These are phyloP conservation scores for Phrynosoma blainvillii DNA, from an alignment of 2,113 vertebrate genomes.

Conservation along the genomic window DNA sequence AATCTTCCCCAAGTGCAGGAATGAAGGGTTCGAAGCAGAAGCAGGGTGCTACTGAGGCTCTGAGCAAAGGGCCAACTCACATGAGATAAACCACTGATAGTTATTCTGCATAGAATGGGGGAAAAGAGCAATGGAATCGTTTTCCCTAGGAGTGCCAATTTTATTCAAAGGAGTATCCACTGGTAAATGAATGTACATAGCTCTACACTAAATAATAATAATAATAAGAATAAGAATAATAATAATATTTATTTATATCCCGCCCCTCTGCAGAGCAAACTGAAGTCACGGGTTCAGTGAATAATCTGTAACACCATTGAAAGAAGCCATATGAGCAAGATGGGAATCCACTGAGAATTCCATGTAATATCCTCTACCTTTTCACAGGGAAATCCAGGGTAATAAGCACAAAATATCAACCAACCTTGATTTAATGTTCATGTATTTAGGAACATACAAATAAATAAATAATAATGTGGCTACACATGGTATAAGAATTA, in stretches of 20 bases:
- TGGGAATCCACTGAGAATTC: neutral
- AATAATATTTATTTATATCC: no score
- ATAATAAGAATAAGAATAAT: no score
- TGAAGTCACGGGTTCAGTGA: neutral
- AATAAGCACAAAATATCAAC: no score
- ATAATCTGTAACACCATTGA: neutral
- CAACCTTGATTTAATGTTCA: no score
- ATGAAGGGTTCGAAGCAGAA: neutral
- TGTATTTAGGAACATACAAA: no score
- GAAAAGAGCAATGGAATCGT: neutral
- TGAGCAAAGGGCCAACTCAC: neutral
- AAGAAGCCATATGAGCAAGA: neutral
- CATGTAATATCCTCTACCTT: neutral
- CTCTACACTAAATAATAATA: no score
- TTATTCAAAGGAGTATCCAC: neutral
- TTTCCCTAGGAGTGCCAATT: neutral
- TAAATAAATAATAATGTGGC: no score
- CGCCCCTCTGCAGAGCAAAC: no score
- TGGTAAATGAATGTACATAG: neutral
- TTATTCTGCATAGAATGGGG: neutral
- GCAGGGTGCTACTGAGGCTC: neutral
- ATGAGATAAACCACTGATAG: neutral
- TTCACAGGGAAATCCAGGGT: neutral
- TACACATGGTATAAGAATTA: no score
- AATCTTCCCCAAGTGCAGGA: neutral